Evolutionary conservation across 2,113 vertebrate species (phyloP), one percentile per base, ranked within the genome.

Genomic region (Pavo muticus): DNA sequence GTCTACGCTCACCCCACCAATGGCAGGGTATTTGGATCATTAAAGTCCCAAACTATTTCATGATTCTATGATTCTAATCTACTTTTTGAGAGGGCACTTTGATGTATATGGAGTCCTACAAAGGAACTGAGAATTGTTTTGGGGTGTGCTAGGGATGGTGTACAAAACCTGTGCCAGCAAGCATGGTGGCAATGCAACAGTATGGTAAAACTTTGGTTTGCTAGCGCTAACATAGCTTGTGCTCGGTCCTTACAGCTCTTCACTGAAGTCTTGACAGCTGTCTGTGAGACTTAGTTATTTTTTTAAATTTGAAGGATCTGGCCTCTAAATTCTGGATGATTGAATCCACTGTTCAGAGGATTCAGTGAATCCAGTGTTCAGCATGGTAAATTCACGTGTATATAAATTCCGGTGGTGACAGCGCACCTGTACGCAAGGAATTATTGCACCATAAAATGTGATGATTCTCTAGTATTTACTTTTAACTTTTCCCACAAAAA

Each of bases 361-460:
- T 52, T 52, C 50, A 52, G 14, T 14, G 50, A 54, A 29, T 16
- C 27, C 27, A 54, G 14, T 29, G 5, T 37, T 76, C 50, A 71
- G 6, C 23, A 2, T 9, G 17, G 17, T 3, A 76, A 75, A 76
- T n/a, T 72, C 8, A 20, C 7, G 5, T 16, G 13, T 27, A 15
- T 47, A 9, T 21, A 64, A 81, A 68, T 60, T 24, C 29, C 47
- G 2, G 19, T 7, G 14, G 44, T 57, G 29, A 32, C 4, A 27
- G 10, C 35, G 37, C 25, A 25, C 2, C 3, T 84, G 47, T 75
- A 72, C 7, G 45, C 6, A 4, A 50, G 10, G 27, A 11, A 4
- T 18, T 59, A 79, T 84, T 42, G 70, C 14, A 42, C 5, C 19
- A 7, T 48, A 79, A 29, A 3, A 20, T 0, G 1, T 1, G 0